A percentile compares a stretch with the other conserved stretches of the same genome.
Conservation (phyloP, 2,797 vertebrate species). For the Heliangelus exortis region DNA sequence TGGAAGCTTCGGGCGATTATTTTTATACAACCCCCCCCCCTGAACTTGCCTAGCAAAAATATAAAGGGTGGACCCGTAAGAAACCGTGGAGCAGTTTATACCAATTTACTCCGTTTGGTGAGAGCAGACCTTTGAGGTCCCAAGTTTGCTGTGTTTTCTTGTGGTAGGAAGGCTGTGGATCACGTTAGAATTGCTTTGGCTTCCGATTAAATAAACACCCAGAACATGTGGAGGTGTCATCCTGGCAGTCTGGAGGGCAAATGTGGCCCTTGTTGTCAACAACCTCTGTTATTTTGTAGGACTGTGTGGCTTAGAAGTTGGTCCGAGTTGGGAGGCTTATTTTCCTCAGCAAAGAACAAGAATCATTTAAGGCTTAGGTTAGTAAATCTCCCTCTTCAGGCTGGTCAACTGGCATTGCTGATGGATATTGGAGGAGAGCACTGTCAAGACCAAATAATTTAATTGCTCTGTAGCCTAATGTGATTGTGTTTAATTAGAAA, state of each 20-base stretch:
- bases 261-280: fast-evolving
- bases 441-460: constrained; percentile 21
- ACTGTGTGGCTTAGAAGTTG: background rate
- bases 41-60: constrained; percentile 4
- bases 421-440: background rate
- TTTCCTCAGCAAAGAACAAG: background rate
- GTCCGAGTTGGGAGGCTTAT: background rate
- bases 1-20: constrained; percentile 51
- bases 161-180: background rate
- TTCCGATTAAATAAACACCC: background rate
- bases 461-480: constrained; percentile 34
- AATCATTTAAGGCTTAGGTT: background rate
- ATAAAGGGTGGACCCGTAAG: background rate
- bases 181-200: background rate
- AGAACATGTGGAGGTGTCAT: background rate
- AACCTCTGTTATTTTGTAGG: background rate
- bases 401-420: background rate
- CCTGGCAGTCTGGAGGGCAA: background rate
- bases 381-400: background rate
- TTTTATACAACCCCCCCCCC: constrained; percentile 18
- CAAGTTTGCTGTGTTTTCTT: background rate
- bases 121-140: background rate
- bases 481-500: constrained; percentile 56
- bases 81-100: background rate
- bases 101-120: background rate